phyloP scores from a whole-genome alignment of 2,888 invertebrate species.

The Drosophila peninsularis region DNA sequence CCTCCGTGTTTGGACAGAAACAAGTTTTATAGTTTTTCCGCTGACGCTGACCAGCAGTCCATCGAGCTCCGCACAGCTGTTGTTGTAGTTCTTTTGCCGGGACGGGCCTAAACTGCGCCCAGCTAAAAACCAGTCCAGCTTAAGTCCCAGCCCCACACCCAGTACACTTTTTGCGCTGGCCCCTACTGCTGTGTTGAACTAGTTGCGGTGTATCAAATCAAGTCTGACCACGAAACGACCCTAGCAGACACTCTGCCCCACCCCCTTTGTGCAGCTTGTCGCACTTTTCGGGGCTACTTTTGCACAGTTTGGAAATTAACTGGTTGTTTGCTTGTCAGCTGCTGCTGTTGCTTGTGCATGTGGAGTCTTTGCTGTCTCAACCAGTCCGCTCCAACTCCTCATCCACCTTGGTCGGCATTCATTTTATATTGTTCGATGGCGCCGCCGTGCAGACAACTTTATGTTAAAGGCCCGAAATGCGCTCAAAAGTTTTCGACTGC shows the following conservation, averaged over 20 bases:
- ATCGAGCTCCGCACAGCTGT: slow-evolving; percentile 39
- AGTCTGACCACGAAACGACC: slow-evolving; percentile 56
- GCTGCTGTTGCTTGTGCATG: slow-evolving; percentile 26
- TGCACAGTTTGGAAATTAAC: slow-evolving; percentile 75
- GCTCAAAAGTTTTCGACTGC: slow-evolving; percentile 63
- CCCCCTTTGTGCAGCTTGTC: slow-evolving; percentile 9
- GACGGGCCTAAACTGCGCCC: slow-evolving; percentile 43
- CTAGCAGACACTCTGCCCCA: slow-evolving; percentile 12
- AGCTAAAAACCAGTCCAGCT: slow-evolving; percentile 24
- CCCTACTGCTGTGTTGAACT: slow-evolving; percentile 48
- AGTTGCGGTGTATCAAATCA: slow-evolving; percentile 63
- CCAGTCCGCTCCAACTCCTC: slow-evolving; percentile 6
- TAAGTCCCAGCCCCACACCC: slow-evolving; percentile 10
- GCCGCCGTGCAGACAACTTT: slow-evolving; percentile 63
- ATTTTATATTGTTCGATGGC: slow-evolving; percentile 70
- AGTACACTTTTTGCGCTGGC: slow-evolving; percentile 42
- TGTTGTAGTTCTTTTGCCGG: slow-evolving; percentile 44
- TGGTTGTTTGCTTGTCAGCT: slow-evolving; percentile 63
- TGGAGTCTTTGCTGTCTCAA: slow-evolving; percentile 27
- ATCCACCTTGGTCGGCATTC: slow-evolving; percentile 3
- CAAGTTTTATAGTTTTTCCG: slow-evolving; percentile 62
- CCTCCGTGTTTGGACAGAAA: slow-evolving; percentile 56
- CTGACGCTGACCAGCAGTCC: slow-evolving; percentile 36
- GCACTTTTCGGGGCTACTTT: slow-evolving; percentile 59
- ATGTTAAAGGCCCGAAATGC: slow-evolving; percentile 58